Base-by-base conservation (phyloP, 2,797 vertebrate species). In the Melanogrammus aeglefinus region DNA sequence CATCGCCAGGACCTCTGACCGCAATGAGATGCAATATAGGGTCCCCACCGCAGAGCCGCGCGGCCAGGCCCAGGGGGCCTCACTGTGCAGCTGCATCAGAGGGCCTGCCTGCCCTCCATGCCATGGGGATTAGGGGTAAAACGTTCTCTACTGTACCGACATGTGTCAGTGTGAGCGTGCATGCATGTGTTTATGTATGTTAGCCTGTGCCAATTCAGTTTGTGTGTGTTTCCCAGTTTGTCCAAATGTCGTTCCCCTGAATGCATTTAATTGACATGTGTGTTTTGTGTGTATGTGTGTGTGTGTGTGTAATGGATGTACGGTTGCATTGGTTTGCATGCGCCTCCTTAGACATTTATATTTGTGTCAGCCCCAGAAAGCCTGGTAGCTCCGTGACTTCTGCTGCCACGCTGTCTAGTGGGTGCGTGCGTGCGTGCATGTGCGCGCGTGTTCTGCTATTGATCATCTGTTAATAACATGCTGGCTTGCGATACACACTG, bases 391-490 rank as follows among this genome's bases (percentile, higher is more conserved):
- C 75, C 86, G 91, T 81, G 91, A 88, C 88, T 87, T 82, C 71
- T 24, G 66, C 63, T 66, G 63, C 63, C 63, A 74, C 75, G 77
- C 41, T 73, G 81, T 83, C 81, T 78, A 80, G 72, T 31, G 74
- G 14, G 27, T 31, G 74, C 18, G 7, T 66, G 73, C 66, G 74
- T 1, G 86, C 85, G 85, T 85, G 38, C 13, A 2, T 6, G 73
- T 71, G 74, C 3, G 85, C 85, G 85, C 84, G 38, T 24, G 73
- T 24, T 90, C 87, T 91, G 90, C 91, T 90, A 94, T 94, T 90
- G 90, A 94, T 94, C 92, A 93, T 88, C 88, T 79, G 86, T 89
- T 93, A 93, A 93, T 91, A 88, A 93, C 90, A 93, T 86, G 84
- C 86, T 88, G 77, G 88, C 85, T 83, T 78, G 78, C 77, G 63